Evolutionary conservation across 2,113 vertebrate species (phyloP), one percentile per base, ranked within the genome.

Genomic region (human (Homo sapiens)): DNA sequence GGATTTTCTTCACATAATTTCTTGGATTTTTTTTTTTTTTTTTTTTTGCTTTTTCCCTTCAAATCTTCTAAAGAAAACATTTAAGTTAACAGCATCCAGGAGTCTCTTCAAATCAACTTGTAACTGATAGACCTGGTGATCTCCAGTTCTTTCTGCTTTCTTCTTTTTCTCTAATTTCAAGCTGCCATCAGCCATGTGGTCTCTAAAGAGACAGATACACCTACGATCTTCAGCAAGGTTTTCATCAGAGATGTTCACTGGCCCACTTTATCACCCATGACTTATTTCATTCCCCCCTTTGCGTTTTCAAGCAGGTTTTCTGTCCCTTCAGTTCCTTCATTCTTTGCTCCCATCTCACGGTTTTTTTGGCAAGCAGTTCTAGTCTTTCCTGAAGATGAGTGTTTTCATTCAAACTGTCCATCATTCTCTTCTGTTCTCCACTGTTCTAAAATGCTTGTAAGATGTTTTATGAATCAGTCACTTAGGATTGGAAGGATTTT

Each of bases 221-320:
- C 59, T 35, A 1, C 3, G 7, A 95, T 7, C 66, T 35, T 35
- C 43, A 4, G 6, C 40, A 43, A 2, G 3, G 30, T 30, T 38
- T 50, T 55, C 30, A 8, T 7, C 25, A 1, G 45, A 35, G 20
- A 38, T 35, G 9, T 23, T 27, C 70, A 38, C 48, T 22, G 27
- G 27, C 73, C 91, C 12, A 30, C 52, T 52, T 40, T 18, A 40
- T 20, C 66, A 43, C 35, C 23, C 30, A 5, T 4, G 35, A 50
- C 84, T 40, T 10, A 9, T 40, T 82, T 66, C 55, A 12, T 45
- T 17, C 3, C 13, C 1, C 25, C 0, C 0, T 48, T n/a, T 70
- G 18, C 45, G 35, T 75, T 90, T 96, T 48, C 45, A 35, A 89
- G 38, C 32, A 25, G 35, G 35, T 43, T 83, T 38, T 59, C 89